phyloP scores from a whole-genome alignment of 2,888 invertebrate species.

The Sepioteuthis lessoniana region DNA sequence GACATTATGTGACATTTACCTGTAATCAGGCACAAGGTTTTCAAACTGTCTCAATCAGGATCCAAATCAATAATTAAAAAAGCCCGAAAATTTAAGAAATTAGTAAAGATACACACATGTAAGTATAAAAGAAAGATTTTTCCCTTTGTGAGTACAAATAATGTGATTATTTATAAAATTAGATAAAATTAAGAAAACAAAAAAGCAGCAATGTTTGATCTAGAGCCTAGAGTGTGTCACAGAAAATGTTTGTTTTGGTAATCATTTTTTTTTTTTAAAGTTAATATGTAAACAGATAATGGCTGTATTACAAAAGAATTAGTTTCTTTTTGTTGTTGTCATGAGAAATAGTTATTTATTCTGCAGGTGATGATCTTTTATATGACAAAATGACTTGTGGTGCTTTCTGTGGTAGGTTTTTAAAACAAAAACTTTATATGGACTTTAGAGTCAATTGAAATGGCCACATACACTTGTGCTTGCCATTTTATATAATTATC shows the following conservation, averaged over 20 bases:
- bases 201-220: not conserved
- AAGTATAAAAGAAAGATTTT: not conserved
- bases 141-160: not conserved
- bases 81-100: not conserved
- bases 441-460: too few species aligned
- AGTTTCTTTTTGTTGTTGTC: not conserved
- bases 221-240: not conserved
- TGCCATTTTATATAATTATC: too few species aligned
- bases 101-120: not conserved
- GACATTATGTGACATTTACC: slow-evolving; percentile 10
- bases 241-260: not conserved
- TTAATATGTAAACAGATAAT: not conserved
- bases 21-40: slow-evolving; percentile 23
- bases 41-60: slow-evolving; percentile 11
- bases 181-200: not conserved
- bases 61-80: not conserved
- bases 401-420: not conserved
- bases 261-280: not conserved
- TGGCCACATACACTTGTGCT: too few species aligned
- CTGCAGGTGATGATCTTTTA: not conserved
- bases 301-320: not conserved
- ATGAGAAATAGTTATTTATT: not conserved
- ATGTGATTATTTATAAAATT: not conserved
- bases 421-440: not conserved
- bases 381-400: not conserved